Conservation (phyloP, 2,113 vertebrate genomes). For the Protomyctophum bolini region DNA sequence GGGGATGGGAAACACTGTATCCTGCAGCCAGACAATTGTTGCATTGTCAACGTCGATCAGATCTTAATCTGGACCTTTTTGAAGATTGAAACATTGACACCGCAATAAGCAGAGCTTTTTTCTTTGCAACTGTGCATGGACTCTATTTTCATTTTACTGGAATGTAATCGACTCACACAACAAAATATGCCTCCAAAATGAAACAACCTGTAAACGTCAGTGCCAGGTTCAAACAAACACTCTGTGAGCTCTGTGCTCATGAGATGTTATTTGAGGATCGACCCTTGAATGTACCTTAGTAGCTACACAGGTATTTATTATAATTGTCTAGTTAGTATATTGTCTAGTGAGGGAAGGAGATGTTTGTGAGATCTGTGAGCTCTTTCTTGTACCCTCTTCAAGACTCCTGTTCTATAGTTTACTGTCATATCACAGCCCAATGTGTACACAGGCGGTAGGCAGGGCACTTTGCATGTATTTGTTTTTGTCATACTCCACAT, state of each 20-base stretch:
- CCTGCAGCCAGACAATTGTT: too few relatives aligned
- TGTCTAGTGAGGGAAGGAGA: background rate
- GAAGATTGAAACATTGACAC: too few relatives aligned
- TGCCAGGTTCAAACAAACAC: slow-evolving; percentile 30
- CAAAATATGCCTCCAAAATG: slow-evolving; percentile 25
- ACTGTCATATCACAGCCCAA: background rate
- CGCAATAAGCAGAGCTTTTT: too few relatives aligned
- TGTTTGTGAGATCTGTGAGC: background rate
- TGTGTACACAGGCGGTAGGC: too few relatives aligned
- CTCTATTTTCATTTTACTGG: too few relatives aligned
- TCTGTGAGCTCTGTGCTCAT: background rate
- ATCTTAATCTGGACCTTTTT: too few relatives aligned
- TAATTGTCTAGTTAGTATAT: slow-evolving; percentile 6
- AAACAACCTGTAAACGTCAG: slow-evolving; percentile 37
- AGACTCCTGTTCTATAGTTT: background rate
- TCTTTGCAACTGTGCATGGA: too few relatives aligned
- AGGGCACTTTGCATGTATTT: too few relatives aligned
- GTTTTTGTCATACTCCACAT: too few relatives aligned
- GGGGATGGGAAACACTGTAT: too few relatives aligned
- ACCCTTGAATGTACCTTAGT: slow-evolving; percentile 13
- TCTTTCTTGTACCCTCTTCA: slow-evolving; percentile 3
- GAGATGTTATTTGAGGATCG: slow-evolving; percentile 8
- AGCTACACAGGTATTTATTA: slow-evolving; percentile 5
- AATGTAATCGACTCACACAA: background rate
- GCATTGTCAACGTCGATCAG: too few relatives aligned